These are phyloP conservation scores for Dreissena rostriformis DNA, from an alignment of 1,140 invertebrate genomes.

Conservation along the genomic window DNA sequence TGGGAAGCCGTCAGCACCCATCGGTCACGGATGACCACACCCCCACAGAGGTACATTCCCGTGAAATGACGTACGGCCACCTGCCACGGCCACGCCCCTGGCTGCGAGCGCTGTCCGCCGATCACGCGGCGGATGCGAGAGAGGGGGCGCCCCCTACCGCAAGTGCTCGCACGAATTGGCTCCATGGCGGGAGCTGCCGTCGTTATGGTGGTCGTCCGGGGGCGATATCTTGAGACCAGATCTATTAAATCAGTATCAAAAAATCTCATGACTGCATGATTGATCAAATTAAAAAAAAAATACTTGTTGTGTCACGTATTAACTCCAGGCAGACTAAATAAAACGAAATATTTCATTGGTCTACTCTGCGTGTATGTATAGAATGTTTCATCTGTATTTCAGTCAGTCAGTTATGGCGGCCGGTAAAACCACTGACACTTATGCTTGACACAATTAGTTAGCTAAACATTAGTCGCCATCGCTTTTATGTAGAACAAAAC, in stretches of 20 bases:
- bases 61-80: conserved; percentile 25
- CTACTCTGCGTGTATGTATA: too few species aligned
- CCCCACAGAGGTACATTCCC: conserved; percentile 21
- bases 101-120: conserved; percentile 19
- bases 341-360: too few species aligned
- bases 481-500: neutral
- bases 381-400: too few species aligned
- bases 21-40: conserved; percentile 16
- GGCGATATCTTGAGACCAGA: neutral
- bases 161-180: neutral
- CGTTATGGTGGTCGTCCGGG: neutral
- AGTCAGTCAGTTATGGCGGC: too few species aligned
- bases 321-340: too few species aligned
- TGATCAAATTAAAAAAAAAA: too few species aligned
- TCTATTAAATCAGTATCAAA: neutral
- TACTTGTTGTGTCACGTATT: too few species aligned
- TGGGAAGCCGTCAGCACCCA: conserved; percentile 45
- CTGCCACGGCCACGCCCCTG: conserved; percentile 50
- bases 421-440: too few species aligned
- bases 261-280: neutral
- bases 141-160: conserved; percentile 18
- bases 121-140: conserved; percentile 42
- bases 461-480: neutral
- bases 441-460: too few species aligned
- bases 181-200: neutral